phyloP scores from a whole-genome alignment of 2,888 invertebrate genomes.

The Punctoribates punctum region DNA sequence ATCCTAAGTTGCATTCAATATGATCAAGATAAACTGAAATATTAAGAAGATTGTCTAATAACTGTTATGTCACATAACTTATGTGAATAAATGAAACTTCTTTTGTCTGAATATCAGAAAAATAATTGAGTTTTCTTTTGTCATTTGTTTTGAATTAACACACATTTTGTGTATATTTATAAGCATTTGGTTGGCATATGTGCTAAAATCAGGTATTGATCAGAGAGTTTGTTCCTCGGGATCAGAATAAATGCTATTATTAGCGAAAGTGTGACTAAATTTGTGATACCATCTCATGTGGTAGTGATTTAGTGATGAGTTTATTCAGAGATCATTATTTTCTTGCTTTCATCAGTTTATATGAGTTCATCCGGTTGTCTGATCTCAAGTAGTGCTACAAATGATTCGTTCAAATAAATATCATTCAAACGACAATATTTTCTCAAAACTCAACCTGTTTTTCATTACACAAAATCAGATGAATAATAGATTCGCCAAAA shows the following conservation, averaged over 20 bases:
- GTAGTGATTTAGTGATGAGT: background rate
- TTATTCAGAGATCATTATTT: background rate
- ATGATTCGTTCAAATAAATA: constrained; percentile 1
- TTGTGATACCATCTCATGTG: background rate
- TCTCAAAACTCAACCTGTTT: background rate
- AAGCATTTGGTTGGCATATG: constrained; percentile 11
- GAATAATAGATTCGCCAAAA: background rate
- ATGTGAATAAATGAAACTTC: too few relatives aligned
- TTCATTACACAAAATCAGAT: background rate
- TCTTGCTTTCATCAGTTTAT: constrained; percentile 1
- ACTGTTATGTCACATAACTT: too few relatives aligned
- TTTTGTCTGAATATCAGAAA: too few relatives aligned
- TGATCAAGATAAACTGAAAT: too few relatives aligned
- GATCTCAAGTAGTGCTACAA: background rate
- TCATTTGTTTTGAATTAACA: background rate
- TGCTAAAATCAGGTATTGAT: background rate
- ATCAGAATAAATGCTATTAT: background rate
- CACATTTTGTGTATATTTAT: too few relatives aligned
- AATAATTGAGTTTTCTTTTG: too few relatives aligned
- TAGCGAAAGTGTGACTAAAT: too few relatives aligned
- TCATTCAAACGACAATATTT: constrained; percentile 5
- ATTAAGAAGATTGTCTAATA: too few relatives aligned
- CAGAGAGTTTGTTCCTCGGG: background rate
- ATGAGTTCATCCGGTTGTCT: background rate
- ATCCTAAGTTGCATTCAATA: too few relatives aligned